Percentiles rank a stretch among this genome's conserved stretches.
Evolutionary conservation across 2,888 invertebrate species (phyloP).

Genomic region (Chalcis sispes): DNA sequence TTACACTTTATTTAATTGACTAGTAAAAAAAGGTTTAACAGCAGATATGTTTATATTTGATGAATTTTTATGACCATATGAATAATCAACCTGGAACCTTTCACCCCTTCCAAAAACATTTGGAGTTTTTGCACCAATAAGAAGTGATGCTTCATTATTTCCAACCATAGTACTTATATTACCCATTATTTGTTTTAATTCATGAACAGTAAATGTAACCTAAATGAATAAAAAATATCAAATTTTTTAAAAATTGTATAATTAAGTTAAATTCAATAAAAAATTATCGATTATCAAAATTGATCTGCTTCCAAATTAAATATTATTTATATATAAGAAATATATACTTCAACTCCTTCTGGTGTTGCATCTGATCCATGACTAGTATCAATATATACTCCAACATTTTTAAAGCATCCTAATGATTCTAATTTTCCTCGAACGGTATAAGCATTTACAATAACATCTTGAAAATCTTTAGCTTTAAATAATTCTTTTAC

Average conservation of each 20-base stretch:
- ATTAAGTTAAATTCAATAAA: background rate
- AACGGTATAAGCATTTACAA: slow-evolving; percentile 82
- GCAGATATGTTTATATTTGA: slow-evolving; percentile 88
- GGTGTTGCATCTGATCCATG: slow-evolving; percentile 86
- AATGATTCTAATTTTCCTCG: slow-evolving; percentile 86
- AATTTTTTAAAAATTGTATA: slow-evolving; percentile 11
- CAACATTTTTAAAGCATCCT: slow-evolving; percentile 92
- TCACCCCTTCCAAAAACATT: slow-evolving; percentile 94
- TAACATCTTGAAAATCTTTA: slow-evolving; percentile 90
- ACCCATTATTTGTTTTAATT: slow-evolving; percentile 88
- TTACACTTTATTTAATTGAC: slow-evolving; percentile 82
- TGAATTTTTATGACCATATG: slow-evolving; percentile 88
- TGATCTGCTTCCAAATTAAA: slow-evolving; percentile 50
- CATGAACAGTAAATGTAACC: slow-evolving; percentile 92
- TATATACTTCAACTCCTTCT: slow-evolving; percentile 86
- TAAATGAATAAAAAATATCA: too few species aligned
- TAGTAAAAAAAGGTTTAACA: slow-evolving; percentile 89
- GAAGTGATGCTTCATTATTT: slow-evolving; percentile 92
- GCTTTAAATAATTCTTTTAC: slow-evolving; percentile 90
- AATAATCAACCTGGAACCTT: slow-evolving; percentile 87
- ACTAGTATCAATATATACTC: slow-evolving; percentile 92
- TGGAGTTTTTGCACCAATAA: slow-evolving; percentile 85
- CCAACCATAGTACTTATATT: slow-evolving; percentile 92
- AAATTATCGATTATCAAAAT: slow-evolving; percentile 15
- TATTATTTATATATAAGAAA: slow-evolving; percentile 40